Conservation (phyloP, 2,113 vertebrate species). For the Steatornis caripensis region DNA sequence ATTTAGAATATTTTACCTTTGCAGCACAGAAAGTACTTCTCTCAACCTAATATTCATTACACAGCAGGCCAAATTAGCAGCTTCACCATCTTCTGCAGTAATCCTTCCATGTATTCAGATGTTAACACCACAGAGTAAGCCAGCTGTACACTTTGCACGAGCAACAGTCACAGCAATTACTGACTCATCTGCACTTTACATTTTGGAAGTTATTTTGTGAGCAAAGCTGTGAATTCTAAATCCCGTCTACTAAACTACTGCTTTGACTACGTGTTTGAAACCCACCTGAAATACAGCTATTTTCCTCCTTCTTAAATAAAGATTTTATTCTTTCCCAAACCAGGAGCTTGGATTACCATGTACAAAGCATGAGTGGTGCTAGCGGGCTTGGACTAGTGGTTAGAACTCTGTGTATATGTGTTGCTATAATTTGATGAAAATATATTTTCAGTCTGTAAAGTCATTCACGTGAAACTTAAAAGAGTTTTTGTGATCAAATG, state of each 20-base stretch:
- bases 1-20: slow-evolving; percentile 20
- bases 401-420: neutral
- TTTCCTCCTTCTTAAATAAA: neutral
- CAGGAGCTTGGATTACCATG: neutral
- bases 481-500: neutral
- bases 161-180: neutral
- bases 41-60: slow-evolving; percentile 73
- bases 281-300: neutral
- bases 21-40: slow-evolving; percentile 56
- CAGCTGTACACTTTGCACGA: neutral
- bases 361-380: neutral
- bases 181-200: neutral
- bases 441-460: neutral
- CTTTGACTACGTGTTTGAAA: neutral
- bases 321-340: neutral
- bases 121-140: neutral
- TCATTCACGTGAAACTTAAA: neutral
- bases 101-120: slow-evolving; percentile 42
- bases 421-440: neutral
- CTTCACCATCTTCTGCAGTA: slow-evolving; percentile 38
- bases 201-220: neutral
- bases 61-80: slow-evolving; percentile 66
- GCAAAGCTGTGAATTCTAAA: neutral
- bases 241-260: neutral
- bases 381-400: neutral